Conservation (phyloP, 2,113 vertebrate genomes). For the Eretmochelys imbricata region DNA sequence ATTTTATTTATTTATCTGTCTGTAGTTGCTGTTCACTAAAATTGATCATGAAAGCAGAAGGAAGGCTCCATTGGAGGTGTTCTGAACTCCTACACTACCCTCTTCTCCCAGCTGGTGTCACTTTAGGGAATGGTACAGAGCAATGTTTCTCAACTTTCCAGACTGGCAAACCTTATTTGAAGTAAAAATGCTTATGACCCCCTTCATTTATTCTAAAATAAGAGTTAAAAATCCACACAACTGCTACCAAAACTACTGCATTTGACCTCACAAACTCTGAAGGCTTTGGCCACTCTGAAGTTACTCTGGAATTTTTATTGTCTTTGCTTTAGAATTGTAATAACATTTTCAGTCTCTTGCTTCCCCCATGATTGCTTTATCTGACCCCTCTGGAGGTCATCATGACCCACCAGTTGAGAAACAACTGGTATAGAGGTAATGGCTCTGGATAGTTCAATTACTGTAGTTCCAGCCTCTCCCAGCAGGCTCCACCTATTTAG, state of each 20-base stretch:
- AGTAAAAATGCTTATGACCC: background rate
- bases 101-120: background rate
- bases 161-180: background rate
- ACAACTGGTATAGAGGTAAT: background rate
- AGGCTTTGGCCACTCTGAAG: background rate
- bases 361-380: background rate
- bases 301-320: background rate
- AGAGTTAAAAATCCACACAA: background rate
- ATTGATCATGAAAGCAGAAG: background rate
- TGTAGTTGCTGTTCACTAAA: background rate
- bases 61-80: rapidly evolving
- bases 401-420: background rate
- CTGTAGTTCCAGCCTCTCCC: background rate
- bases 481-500: background rate
- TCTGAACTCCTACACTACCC: background rate
- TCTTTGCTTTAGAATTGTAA: background rate
- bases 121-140: background rate
- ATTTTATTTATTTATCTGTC: background rate
- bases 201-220: background rate
- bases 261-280: background rate
- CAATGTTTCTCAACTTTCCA: background rate
- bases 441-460: background rate
- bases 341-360: background rate
- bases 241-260: background rate
- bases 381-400: background rate